Conservation (phyloP, 2,797 vertebrate genomes). For the Eulemur albifrons region DNA sequence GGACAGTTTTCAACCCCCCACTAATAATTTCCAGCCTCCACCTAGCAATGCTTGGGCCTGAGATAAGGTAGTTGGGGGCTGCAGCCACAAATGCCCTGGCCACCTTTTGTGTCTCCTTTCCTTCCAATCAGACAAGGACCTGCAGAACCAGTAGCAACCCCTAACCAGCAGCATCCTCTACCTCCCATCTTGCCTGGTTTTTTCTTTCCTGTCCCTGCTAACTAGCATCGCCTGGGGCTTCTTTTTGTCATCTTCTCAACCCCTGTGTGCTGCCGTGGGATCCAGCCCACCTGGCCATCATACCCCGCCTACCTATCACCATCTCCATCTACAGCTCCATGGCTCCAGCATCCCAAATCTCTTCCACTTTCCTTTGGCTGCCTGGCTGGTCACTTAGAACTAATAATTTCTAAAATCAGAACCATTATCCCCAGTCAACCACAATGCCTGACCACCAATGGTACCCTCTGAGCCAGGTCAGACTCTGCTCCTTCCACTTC, state of each 20-base stretch:
- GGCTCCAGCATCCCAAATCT: not conserved
- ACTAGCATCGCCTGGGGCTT: not conserved
- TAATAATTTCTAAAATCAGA: not conserved
- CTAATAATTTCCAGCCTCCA: not conserved
- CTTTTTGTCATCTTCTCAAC: not conserved
- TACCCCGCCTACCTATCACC: not conserved
- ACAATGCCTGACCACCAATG: not conserved
- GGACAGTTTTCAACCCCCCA: not conserved
- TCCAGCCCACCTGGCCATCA: too few relatives aligned
- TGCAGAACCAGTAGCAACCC: not conserved
- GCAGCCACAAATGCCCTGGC: not conserved
- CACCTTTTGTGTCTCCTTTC: not conserved
- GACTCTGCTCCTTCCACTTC: not conserved
- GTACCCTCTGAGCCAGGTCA: not conserved
- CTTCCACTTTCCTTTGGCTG: not conserved
- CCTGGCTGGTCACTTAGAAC: not conserved
- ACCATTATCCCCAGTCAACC: not conserved
- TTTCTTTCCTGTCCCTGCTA: too few relatives aligned
- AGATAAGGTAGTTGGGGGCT: not conserved
- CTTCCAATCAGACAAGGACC: not conserved
- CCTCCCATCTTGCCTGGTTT: not conserved
- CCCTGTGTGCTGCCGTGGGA: not conserved
- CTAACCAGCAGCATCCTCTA: not conserved
- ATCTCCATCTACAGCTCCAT: not conserved
- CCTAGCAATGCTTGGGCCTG: not conserved